These are phyloP conservation scores for Charina bottae DNA, from an alignment of 2,113 vertebrate species.

Conservation along the genomic window DNA sequence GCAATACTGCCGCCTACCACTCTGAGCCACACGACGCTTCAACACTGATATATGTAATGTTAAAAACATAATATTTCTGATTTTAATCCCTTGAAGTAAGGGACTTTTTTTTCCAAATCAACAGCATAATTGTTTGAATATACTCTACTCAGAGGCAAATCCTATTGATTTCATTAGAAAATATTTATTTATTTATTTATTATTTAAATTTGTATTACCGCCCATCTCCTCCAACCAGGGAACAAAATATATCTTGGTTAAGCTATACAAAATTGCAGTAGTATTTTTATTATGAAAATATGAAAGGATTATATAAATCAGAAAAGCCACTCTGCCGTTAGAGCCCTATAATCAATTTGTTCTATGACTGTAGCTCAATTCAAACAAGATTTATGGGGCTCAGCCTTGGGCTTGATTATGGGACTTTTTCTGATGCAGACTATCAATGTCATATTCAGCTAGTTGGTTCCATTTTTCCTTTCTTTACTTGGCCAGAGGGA, in stretches of 20 bases:
- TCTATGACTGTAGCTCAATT: background rate
- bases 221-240: too few species aligned
- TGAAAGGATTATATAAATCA: background rate
- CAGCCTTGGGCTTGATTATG: background rate
- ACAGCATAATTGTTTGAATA: background rate
- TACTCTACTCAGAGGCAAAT: background rate
- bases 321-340: background rate
- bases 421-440: background rate
- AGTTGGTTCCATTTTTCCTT: background rate
- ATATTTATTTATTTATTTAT: too few species aligned
- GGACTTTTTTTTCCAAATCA: background rate
- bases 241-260: too few species aligned
- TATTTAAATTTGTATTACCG: too few species aligned
- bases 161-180: background rate
- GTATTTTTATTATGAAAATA: background rate
- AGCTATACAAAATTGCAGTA: background rate
- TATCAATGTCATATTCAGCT: background rate
- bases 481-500: background rate
- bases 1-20: too few species aligned
- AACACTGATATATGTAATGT: background rate
- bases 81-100: background rate
- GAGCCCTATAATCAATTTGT: background rate
- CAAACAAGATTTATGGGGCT: background rate
- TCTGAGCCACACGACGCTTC: too few species aligned
- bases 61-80: background rate